phyloP scores from a whole-genome alignment of 2,888 invertebrate genomes.

The Labia minor region DNA sequence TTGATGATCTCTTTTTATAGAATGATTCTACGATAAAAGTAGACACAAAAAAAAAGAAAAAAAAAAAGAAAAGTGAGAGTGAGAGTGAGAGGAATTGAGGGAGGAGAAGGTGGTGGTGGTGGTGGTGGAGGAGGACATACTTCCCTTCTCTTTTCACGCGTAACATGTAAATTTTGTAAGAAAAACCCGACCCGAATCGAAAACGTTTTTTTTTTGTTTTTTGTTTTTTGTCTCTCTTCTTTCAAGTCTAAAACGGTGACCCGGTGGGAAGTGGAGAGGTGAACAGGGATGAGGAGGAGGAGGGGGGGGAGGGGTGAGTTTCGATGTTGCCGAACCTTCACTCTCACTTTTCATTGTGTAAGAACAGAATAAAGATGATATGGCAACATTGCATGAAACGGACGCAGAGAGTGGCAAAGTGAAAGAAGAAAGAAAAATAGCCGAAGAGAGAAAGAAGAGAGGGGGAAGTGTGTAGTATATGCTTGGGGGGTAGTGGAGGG shows the following conservation, averaged over 20 bases:
- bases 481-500: slow-evolving; percentile 2
- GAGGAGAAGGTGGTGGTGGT: no score
- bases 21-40: background rate
- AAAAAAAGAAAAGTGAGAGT: background rate
- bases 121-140: no score
- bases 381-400: background rate
- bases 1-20: no score
- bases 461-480: slow-evolving; percentile 1
- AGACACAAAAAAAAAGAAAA: background rate
- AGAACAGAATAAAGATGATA: background rate
- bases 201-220: no score
- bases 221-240: no score
- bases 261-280: no score
- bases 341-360: slow-evolving; percentile 21
- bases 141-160: background rate
- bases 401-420: background rate
- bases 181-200: background rate
- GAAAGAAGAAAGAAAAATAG: slow-evolving; percentile 17
- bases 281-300: no score
- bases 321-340: slow-evolving; percentile 17
- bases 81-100: background rate
- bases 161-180: background rate
- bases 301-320: no score
- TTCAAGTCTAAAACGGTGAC: background rate
- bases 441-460: background rate